Evolutionary conservation across 2,888 invertebrate species (phyloP).

Genomic region (Lagria hirta): DNA sequence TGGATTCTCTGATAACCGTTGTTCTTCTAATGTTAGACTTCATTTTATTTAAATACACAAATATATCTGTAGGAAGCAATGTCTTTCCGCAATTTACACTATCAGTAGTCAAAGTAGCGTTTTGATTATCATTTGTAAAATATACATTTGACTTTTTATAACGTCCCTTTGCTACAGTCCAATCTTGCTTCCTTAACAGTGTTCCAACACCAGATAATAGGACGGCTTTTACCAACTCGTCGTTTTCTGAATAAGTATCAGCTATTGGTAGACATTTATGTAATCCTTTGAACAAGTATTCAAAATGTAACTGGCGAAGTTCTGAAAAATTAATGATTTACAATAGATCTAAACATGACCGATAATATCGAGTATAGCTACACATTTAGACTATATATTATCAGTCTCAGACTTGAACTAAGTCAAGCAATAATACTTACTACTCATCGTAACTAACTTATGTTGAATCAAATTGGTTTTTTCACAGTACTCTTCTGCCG

Average conservation of each 20-base stretch:
- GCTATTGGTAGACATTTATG: constrained; percentile 42
- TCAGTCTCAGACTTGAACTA: no score
- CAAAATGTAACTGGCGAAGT: constrained; percentile 58
- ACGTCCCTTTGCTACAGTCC: constrained; percentile 59
- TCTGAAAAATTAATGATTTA: constrained; percentile 48
- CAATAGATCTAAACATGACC: constrained; percentile 1
- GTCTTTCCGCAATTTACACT: constrained; percentile 63
- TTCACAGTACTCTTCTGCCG: constrained; percentile 53
- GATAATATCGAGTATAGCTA: no score
- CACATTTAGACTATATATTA: no score
- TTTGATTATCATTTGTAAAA: constrained; percentile 61
- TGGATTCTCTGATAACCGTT: constrained; percentile 60
- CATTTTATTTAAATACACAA: constrained; percentile 62
- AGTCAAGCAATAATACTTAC: constrained; percentile 17
- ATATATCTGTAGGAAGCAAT: constrained; percentile 53
- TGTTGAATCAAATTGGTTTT: constrained; percentile 55
- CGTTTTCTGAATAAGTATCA: constrained; percentile 57
- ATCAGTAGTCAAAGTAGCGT: constrained; percentile 62
- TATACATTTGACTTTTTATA: constrained; percentile 54
- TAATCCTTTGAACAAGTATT: constrained; percentile 57
- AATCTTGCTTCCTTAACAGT: constrained; percentile 55
- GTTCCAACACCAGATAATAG: constrained; percentile 62
- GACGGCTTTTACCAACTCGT: constrained; percentile 61
- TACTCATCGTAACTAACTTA: constrained; percentile 54
- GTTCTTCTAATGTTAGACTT: constrained; percentile 60